Base-by-base conservation (phyloP, 2,888 invertebrate species). In the Malacosoma neustria region DNA sequence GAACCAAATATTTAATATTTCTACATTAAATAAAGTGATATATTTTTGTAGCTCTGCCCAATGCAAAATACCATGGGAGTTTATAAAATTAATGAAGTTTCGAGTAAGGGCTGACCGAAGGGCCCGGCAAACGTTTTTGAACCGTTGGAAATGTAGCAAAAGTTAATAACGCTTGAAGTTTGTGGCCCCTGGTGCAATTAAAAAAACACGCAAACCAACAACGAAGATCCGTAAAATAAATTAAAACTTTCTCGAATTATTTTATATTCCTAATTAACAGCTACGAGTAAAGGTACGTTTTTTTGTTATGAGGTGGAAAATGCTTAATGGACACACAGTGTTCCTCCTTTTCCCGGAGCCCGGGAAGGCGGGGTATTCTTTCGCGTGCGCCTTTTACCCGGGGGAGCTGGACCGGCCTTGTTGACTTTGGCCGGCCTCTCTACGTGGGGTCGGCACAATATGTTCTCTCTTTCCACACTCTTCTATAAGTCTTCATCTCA, bases 121-220 rank as follows among this genome's bases (percentile, higher is more conserved):
- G 22, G 22, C 22, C 22, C 22, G 22, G 22, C 2, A 1, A 22
- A 22, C 22, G 9, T 22, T 22, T 22, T 9, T 22, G 22, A 2
- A 22, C 22, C 3, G 22, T 22, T 9, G 6, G 22, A 2, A 22
- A 22, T 22, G 22, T 9, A 22, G 22, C 6, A 22, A 22, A 22
- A 22, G 22, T 22, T 64, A 63, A 64, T 65, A 64, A 64, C 48
- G 61, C 61, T 51, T 57, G 58, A 64, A 63, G 60, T 52, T 53
- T 33, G 40, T 48, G 53, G 46, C 57, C 45, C 41, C 37, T 32
- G 41, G 22, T 43, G 54, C 53, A 22, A 22, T 22, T 22, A 22
- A 22, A 22, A 22, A 22, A 22, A 22, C 22, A 22, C 5, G 22
- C 5, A 22, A 22, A 2, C 22, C 7, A 22, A 3, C 22, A 22